These are phyloP conservation scores for Fissipunctia ypsillon DNA, from an alignment of 2,888 invertebrate genomes.

Conservation along the genomic window DNA sequence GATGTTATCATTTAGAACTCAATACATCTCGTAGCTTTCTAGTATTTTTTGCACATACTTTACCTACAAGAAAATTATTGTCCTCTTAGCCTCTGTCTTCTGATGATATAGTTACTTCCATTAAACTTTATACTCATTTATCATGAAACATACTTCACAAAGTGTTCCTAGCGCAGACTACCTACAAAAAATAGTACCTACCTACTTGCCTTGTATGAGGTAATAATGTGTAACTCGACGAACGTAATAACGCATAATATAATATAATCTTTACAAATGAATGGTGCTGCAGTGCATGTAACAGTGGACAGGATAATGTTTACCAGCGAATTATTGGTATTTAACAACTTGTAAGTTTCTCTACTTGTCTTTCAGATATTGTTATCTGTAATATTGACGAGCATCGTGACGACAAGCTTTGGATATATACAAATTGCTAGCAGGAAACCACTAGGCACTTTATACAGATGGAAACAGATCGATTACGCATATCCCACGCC, in stretches of 20 bases:
- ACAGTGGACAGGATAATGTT: neutral
- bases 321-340: neutral
- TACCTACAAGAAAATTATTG: neutral
- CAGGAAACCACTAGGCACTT: constrained; percentile 78
- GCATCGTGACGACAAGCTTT: constrained; percentile 58
- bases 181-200: constrained; percentile 8
- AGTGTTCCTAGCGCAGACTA: neutral
- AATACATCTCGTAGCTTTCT: neutral
- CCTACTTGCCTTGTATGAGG: neutral
- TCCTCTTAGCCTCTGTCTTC: neutral
- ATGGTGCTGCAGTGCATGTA: neutral
- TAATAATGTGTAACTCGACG: neutral
- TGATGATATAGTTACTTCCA: neutral
- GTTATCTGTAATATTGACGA: constrained; percentile 54
- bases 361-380: constrained; percentile 52
- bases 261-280: neutral
- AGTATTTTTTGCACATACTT: neutral
- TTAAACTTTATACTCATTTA: neutral
- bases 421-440: constrained; percentile 64
- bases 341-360: neutral
- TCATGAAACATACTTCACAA: neutral
- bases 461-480: constrained; percentile 87
- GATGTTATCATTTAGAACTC: constrained; percentile 5
- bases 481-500: constrained; percentile 79
- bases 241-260: neutral